phyloP scores from a whole-genome alignment of 2,797 vertebrate species.

The Sitta carolinensis region DNA sequence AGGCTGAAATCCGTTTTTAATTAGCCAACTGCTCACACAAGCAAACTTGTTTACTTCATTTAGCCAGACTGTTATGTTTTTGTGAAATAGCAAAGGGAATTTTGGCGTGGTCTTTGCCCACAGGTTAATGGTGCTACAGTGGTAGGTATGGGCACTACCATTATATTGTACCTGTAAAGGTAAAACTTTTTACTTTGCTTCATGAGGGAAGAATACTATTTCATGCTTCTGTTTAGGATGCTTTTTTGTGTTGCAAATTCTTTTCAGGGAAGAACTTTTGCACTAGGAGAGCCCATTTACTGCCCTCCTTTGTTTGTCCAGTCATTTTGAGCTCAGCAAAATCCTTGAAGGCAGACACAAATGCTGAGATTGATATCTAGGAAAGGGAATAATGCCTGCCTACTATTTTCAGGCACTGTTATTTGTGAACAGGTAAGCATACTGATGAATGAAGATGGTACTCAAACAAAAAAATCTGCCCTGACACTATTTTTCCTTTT shows the following conservation, averaged over 20 bases:
- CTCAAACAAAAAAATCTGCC: not conserved
- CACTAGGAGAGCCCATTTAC: not conserved
- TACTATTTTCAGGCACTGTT: not conserved
- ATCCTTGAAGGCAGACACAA: not conserved
- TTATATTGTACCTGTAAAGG: not conserved
- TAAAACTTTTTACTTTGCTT: not conserved
- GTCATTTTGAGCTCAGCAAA: not conserved
- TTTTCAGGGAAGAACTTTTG: not conserved
- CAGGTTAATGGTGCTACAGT: not conserved
- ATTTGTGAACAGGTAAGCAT: not conserved
- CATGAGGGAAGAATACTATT: not conserved
- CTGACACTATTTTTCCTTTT: not conserved
- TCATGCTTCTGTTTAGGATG: not conserved
- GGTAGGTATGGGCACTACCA: not conserved
- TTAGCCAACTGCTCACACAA: not conserved
- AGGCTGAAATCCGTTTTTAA: not conserved
- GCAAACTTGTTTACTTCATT: not conserved
- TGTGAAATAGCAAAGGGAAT: not conserved
- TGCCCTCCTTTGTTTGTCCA: not conserved
- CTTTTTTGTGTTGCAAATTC: not conserved
- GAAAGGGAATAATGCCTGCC: not conserved
- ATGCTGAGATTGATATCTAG: not conserved
- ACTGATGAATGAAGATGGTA: not conserved
- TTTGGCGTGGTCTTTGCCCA: not conserved
- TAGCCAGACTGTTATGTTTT: not conserved